Percentiles rank a stretch among this genome's conserved stretches.
Conservation (phyloP, 2,797 vertebrate species). For the Tiaroga cobitis region DNA sequence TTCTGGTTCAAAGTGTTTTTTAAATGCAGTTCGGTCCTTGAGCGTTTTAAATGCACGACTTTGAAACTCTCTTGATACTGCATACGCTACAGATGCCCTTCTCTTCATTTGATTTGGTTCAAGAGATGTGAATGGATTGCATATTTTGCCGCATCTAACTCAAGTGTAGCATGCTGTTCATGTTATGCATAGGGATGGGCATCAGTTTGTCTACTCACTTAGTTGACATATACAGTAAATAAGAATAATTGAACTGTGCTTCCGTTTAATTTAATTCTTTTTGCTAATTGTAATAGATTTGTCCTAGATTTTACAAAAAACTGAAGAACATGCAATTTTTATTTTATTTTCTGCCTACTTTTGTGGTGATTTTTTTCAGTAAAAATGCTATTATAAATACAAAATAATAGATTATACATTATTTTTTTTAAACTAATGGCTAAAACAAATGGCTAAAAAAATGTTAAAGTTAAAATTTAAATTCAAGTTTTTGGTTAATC, state of each 20-base stretch:
- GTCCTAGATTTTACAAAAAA: neutral
- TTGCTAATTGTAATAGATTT: neutral
- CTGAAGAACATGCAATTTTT: neutral
- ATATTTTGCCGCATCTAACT: conserved; percentile 4
- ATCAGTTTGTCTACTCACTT: conserved; percentile 1
- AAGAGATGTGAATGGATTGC: conserved; percentile 9
- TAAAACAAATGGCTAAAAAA: neutral
- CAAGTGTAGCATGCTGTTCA: conserved; percentile 22
- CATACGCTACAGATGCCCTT: conserved; percentile 7
- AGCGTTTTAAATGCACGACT: conserved; percentile 51
- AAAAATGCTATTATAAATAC: neutral
- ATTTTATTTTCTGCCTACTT: neutral
- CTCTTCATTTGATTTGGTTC: conserved; percentile 23
- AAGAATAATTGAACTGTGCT: neutral
- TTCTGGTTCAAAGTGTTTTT: conserved; percentile 18
- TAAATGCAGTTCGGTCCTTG: conserved; percentile 20
- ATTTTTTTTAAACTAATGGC: neutral
- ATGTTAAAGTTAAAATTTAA: no score
- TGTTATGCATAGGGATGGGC: conserved; percentile 19
- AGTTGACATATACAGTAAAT: neutral
- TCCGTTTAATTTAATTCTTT: neutral
- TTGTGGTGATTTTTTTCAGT: neutral
- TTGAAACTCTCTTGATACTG: conserved; percentile 18
- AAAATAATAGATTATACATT: no score
- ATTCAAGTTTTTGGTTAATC: neutral